These are phyloP conservation scores for Hylia prasina DNA, from an alignment of 2,113 vertebrate genomes.

Conservation along the genomic window DNA sequence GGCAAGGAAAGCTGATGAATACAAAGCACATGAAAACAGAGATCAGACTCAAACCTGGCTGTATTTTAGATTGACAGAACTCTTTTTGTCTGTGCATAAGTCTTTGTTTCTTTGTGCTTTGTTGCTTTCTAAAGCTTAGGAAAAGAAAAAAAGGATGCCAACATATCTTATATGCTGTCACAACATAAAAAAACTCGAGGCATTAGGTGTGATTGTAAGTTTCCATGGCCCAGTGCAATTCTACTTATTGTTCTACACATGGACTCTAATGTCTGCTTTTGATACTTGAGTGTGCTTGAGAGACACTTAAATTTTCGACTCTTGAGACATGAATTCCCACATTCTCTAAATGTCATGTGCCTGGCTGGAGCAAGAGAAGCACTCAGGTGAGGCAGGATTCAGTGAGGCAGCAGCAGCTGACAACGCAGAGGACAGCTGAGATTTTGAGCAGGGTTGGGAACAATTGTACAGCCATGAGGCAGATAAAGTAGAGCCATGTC, in stretches of 20 bases:
- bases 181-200: not conserved
- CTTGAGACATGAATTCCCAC: not conserved
- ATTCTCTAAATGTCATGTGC: not conserved
- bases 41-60: not conserved
- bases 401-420: not conserved
- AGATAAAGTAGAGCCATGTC: not conserved
- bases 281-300: not conserved
- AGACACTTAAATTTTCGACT: not conserved
- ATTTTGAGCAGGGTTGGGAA: not conserved
- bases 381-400: not conserved
- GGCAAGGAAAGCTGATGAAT: not conserved
- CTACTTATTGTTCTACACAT: not conserved
- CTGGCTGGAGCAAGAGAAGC: not conserved
- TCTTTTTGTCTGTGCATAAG: not conserved
- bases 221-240: not conserved
- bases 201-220: not conserved
- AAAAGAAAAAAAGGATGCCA: not conserved
- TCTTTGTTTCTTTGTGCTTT: not conserved
- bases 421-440: rapidly evolving
- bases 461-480: not conserved
- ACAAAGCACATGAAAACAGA: not conserved
- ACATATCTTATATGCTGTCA: not conserved
- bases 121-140: not conserved
- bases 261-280: not conserved
- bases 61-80: not conserved